Evolutionary conservation across 1,140 invertebrate species (phyloP).

Genomic region (Gryllus bimaculatus): DNA sequence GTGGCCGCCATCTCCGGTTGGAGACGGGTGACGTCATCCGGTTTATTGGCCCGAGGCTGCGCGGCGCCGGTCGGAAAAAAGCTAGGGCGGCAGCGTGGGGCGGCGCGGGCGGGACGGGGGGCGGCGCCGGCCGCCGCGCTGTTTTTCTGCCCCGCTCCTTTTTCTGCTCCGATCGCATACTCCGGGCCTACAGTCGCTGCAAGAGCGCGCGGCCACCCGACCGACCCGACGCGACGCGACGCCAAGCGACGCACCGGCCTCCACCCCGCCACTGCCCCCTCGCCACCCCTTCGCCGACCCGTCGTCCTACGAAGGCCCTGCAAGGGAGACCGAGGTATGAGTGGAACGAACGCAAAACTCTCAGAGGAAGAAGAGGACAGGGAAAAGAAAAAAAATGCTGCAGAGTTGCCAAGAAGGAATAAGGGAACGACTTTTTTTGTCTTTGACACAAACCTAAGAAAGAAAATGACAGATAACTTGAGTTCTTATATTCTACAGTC

Average conservation of each 20-base stretch:
- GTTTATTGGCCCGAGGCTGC: not conserved
- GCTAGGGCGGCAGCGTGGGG: not conserved
- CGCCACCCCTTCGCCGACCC: no score
- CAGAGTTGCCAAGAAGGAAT: not conserved
- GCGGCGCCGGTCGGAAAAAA: not conserved
- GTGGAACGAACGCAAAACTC: not conserved
- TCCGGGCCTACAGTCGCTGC: no score
- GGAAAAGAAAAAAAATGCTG: not conserved
- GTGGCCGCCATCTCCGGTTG: not conserved
- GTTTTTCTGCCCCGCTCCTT: not conserved
- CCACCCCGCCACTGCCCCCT: no score
- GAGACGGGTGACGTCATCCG: not conserved
- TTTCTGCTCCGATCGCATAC: not conserved
- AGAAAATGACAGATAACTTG: no score
- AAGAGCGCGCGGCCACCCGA: no score
- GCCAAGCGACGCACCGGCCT: no score
- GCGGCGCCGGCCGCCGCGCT: not conserved
- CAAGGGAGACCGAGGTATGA: not conserved
- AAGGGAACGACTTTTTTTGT: no score
- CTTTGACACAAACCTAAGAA: no score
- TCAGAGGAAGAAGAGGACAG: not conserved
- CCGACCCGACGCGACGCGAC: no score
- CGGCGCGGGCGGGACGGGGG: not conserved
- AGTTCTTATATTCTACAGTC: no score
- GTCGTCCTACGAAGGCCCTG: no score